Base-by-base conservation (phyloP, 2,888 invertebrate genomes). In the Blera fallax region DNA sequence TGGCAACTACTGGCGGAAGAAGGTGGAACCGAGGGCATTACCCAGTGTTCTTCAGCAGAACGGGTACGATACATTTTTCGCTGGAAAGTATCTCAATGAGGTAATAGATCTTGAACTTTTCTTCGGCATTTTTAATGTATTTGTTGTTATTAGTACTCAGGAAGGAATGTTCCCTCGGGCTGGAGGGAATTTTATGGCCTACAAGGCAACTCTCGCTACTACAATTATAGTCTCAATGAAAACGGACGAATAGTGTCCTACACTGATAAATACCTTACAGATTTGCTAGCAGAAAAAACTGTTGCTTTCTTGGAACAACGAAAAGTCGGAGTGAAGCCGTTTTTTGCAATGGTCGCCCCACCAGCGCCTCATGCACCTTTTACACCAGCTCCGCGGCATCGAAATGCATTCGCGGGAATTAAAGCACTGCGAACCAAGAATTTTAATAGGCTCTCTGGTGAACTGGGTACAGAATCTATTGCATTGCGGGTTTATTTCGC, bases 11-110 rank as follows among this genome's bases (percentile, higher is more conserved):
- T 98, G 98, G 98, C 95, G 94, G 88, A 90, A 92, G 11, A 90
- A 91, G 4, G 91, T 93, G 4, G 98, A 98, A 90, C 91, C 92
- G 0, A 91, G 93, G 0, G 95, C 96, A 0, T 95, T 98, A 89
- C 96, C 96, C 0, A 93, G 94, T 0, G 90, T 94, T 45, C 91
- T 98, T 34, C 94, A 96, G 69, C 90, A 93, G 0, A 94, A 94
- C 0, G 94, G 94, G 0, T 98, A 98, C 90, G 94, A 92, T 4
- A 98, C 97, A 0, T 98, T 98, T 90, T 98, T 97, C 91, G 97
- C 97, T 88, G 98, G 98, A 60, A 98, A 98, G 93, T 98, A 98
- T 93, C 93, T 98, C 87, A 98, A 98, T 92, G 94, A 96, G 94
- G 98, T 96, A 89, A 67, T 11, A 76, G 16, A 18, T 43, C 32